Evolutionary conservation across 1,140 invertebrate genomes (phyloP).

Genomic region (Ceratina japonica): DNA sequence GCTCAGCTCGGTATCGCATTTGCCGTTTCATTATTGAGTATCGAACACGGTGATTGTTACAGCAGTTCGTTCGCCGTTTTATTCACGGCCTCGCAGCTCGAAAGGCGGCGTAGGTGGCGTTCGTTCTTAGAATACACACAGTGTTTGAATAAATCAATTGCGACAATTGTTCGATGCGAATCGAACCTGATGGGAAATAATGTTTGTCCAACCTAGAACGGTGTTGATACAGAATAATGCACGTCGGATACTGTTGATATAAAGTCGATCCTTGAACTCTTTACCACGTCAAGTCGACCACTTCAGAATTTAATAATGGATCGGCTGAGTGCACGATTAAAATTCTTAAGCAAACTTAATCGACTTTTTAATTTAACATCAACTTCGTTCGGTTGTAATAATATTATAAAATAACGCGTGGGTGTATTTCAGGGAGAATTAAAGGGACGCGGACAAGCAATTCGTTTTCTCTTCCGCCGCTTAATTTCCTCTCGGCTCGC

Average conservation of each 20-base stretch:
- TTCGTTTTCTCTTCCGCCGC: conserved; percentile 42
- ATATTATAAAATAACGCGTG: conserved; percentile 11
- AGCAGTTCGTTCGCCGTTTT: conserved; percentile 7
- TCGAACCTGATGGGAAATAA: too few relatives aligned
- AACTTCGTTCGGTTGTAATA: background rate
- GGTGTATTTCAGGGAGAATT: background rate
- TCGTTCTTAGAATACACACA: background rate
- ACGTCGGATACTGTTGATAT: too few relatives aligned
- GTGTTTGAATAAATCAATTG: background rate
- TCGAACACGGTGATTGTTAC: background rate
- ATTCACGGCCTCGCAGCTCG: conserved; percentile 7
- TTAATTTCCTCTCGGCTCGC: background rate
- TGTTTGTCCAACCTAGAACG: too few relatives aligned
- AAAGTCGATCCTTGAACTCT: too few relatives aligned
- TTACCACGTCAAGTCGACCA: too few relatives aligned
- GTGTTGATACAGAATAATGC: too few relatives aligned
- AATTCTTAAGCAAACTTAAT: background rate
- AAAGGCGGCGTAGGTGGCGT: conserved; percentile 6
- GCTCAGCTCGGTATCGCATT: background rate
- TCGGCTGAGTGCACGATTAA: background rate
- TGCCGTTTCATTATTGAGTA: background rate
- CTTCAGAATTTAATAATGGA: too few relatives aligned
- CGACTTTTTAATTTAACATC: too few relatives aligned
- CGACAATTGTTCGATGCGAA: background rate
- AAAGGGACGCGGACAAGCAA: conserved; percentile 27